Evolutionary conservation across 2,797 vertebrate species (phyloP).

Genomic region (Myripristis jacobus): DNA sequence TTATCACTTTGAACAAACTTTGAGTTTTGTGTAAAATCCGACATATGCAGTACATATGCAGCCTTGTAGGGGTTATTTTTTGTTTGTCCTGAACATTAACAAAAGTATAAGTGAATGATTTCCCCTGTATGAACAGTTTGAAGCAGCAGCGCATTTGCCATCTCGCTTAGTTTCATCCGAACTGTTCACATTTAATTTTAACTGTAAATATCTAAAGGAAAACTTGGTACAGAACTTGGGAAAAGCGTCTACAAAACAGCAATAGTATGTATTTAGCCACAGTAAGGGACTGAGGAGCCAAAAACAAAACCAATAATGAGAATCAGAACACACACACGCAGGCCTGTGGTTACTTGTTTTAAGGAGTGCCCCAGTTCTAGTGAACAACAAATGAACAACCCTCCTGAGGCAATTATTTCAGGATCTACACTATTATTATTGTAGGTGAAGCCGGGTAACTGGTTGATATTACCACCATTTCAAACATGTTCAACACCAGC

Average conservation of each 20-base stretch:
- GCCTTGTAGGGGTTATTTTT: no score
- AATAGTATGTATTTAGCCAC: no score
- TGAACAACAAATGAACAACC: slow-evolving; percentile 6
- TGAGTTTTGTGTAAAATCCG: not conserved
- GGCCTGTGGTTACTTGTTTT: no score
- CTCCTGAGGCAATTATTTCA: slow-evolving; percentile 1
- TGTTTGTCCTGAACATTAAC: no score
- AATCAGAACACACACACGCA: no score
- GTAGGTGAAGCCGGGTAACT: not conserved
- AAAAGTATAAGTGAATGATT: not conserved
- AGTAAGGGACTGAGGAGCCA: slow-evolving; percentile 35
- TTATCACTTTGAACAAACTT: slow-evolving; percentile 6
- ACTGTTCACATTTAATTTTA: slow-evolving; percentile 22
- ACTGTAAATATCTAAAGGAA: slow-evolving; percentile 33
- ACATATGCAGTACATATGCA: not conserved
- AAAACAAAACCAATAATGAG: slow-evolving; percentile 5
- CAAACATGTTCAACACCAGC: no score
- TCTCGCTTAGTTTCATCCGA: slow-evolving; percentile 13
- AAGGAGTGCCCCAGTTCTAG: not conserved
- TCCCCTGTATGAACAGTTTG: not conserved
- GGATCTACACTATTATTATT: not conserved
- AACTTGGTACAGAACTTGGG: not conserved
- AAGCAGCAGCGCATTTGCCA: not conserved
- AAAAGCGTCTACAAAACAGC: no score
- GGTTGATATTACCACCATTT: not conserved